These are phyloP conservation scores for Ictalurus punctatus DNA, from an alignment of 2,113 vertebrate genomes.

Conservation along the genomic window DNA sequence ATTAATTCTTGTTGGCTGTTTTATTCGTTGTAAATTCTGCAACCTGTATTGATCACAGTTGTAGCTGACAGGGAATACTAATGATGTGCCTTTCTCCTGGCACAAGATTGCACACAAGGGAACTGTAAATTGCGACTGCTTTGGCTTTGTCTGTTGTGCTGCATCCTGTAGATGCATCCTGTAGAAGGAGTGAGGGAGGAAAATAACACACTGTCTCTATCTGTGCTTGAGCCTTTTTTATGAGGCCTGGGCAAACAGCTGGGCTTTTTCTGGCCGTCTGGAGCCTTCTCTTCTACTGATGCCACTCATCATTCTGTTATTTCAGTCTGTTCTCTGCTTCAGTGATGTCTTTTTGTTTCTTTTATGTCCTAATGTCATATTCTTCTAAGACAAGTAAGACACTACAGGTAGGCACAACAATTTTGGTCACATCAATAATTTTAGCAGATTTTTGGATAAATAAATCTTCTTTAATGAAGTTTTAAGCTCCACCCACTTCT, in stretches of 20 bases:
- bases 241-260: conserved; percentile 38
- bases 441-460: not conserved
- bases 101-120: conserved; percentile 1
- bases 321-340: not conserved
- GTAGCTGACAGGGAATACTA: conserved; percentile 36
- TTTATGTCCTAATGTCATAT: not conserved
- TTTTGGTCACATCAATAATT: not conserved
- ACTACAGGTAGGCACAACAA: not conserved
- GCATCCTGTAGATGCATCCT: conserved; percentile 37
- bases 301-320: conserved; percentile 14
- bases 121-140: conserved; percentile 45
- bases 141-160: conserved; percentile 32
- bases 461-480: not conserved
- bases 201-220: conserved; percentile 4
- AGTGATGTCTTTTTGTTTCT: not conserved
- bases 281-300: conserved; percentile 18
- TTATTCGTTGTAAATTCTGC: conserved; percentile 34
- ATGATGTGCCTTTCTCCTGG: conserved; percentile 31
- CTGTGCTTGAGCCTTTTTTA: conserved; percentile 43
- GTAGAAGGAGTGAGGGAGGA: conserved; percentile 16
- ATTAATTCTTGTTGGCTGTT: conserved; percentile 31
- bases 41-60: conserved; percentile 43
- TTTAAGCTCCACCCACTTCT: not conserved
- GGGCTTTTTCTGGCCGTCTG: conserved; percentile 34
- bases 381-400: not conserved